phyloP scores from a whole-genome alignment of 2,113 vertebrate genomes.

The Pogona vitticeps region DNA sequence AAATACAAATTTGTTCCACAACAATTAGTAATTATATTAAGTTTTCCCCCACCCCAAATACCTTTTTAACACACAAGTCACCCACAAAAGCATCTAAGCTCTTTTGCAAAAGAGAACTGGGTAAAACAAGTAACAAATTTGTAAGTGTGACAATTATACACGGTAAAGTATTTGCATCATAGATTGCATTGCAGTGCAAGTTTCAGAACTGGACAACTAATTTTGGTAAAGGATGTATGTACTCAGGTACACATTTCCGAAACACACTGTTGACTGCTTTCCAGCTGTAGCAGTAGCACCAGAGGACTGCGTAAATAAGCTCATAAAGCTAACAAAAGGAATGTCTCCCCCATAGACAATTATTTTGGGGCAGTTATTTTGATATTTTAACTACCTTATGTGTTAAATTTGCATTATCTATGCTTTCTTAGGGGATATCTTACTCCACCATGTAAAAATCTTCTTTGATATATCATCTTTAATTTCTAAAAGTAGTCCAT shows the following conservation, averaged over 20 bases:
- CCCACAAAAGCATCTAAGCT: conserved; percentile 73
- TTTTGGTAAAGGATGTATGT: conserved; percentile 50
- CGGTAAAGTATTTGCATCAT: conserved; percentile 66
- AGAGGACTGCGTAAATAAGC: conserved; percentile 49
- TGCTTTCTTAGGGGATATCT: not conserved
- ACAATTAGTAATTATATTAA: conserved; percentile 73
- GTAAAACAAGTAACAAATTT: conserved; percentile 74
- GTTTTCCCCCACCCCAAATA: conserved; percentile 68
- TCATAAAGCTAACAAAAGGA: not conserved
- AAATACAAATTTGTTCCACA: conserved; percentile 80
- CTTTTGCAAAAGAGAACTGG: conserved; percentile 76
- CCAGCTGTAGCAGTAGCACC: conserved; percentile 69
- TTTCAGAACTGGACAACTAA: conserved; percentile 56
- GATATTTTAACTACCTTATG: conserved; percentile 1
- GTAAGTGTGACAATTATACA: conserved; percentile 70
- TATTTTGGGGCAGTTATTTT: too few relatives aligned
- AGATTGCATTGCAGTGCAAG: conserved; percentile 50
- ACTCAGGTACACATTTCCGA: conserved; percentile 49
- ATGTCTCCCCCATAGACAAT: conserved; percentile 20
- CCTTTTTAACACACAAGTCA: conserved; percentile 70
- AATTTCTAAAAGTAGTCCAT: not conserved
- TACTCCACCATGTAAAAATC: not conserved
- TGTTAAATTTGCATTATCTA: not conserved
- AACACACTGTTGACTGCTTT: conserved; percentile 53
- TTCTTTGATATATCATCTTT: not conserved